Evolutionary conservation across 1,140 invertebrate species (phyloP).

Genomic region (Drosophila bocqueti): DNA sequence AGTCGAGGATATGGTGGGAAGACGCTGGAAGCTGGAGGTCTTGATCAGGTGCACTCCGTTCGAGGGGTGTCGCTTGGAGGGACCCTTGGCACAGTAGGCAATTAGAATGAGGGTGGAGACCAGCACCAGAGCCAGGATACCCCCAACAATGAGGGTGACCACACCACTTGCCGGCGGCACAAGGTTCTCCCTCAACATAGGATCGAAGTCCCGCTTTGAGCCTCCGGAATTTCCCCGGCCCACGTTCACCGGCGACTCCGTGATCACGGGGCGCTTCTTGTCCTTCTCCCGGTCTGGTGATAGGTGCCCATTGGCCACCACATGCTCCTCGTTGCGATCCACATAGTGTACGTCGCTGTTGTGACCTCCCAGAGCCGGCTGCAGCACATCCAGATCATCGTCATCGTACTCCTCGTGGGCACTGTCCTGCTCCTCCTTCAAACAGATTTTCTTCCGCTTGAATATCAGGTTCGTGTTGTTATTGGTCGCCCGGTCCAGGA

Average conservation of each 20-base stretch:
- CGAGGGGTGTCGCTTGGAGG: slow-evolving; percentile 76
- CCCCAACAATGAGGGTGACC: slow-evolving; percentile 79
- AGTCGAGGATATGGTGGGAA: slow-evolving; percentile 79
- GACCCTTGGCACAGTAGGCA: slow-evolving; percentile 83
- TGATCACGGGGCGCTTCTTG: slow-evolving; percentile 37
- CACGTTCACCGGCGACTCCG: slow-evolving; percentile 47
- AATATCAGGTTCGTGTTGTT: slow-evolving; percentile 92
- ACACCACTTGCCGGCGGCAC: slow-evolving; percentile 74
- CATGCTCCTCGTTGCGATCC: slow-evolving; percentile 71
- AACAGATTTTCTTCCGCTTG: slow-evolving; percentile 93
- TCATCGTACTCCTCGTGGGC: slow-evolving; percentile 77
- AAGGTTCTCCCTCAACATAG: slow-evolving; percentile 75
- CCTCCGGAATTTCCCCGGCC: slow-evolving; percentile 48
- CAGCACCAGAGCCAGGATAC: slow-evolving; percentile 75
- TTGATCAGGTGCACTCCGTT: slow-evolving; percentile 80
- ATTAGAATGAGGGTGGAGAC: slow-evolving; percentile 79
- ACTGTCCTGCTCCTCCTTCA: slow-evolving; percentile 69
- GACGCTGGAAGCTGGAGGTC: slow-evolving; percentile 83
- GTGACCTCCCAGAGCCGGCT: slow-evolving; percentile 56
- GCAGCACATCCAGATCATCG: slow-evolving; percentile 58
- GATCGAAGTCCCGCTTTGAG: slow-evolving; percentile 71
- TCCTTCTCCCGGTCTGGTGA: slow-evolving; percentile 50
- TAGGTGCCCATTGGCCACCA: slow-evolving; percentile 59
- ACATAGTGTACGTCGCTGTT: slow-evolving; percentile 64
- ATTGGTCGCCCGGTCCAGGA: slow-evolving; percentile 87